Base-by-base conservation (phyloP, 2,113 vertebrate species). In the Macaca mulatta region DNA sequence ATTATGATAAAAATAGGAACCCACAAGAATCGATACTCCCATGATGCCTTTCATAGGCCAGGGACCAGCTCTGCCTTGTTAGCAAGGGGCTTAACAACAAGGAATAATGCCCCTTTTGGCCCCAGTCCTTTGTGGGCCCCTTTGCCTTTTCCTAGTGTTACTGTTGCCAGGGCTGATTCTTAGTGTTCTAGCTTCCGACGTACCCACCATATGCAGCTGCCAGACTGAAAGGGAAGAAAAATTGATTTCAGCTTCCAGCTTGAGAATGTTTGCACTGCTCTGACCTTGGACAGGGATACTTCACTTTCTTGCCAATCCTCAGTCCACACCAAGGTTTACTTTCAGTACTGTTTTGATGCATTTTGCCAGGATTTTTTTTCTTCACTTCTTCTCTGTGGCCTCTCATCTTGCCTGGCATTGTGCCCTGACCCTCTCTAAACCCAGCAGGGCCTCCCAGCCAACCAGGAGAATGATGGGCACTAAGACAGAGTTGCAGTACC, bases 231-330 rank as follows among this genome's bases (percentile, higher is more conserved):
- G 88, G 77, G 94, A 95, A 97, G 82, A 96, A 93, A 97, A 97
- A 97, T 97, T 96, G 97, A 98, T 97, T 97, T 97, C 64, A 79
- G 77, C 88, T 97, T 98, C 97, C 96, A 94, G 78, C 96, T 95
- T 93, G 88, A 98, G 95, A 92, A 67, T 85, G 87, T 94, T 92
- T 13, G 69, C 52, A 23, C 18, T 55, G 74, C 94, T 96, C 64
- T 95, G 93, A 97, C 98, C 97, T 98, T 98, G 94, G 93, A 77
- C 22, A 27, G 74, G 55, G 83, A 84, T 88, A n/a, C 92, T 96
- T 97, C 70, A n/a, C 70, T 96, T 55, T 95, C 90, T 93, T 96
- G 84, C 95, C 95, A 97, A 50, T 52, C 88, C 88, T 96, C 23
- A 0, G 57, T 74, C 59, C 22, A 64, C 55, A 92, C 77, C 94